phyloP scores from a whole-genome alignment of 2,888 invertebrate species.

The Diplazon laetatorius region DNA sequence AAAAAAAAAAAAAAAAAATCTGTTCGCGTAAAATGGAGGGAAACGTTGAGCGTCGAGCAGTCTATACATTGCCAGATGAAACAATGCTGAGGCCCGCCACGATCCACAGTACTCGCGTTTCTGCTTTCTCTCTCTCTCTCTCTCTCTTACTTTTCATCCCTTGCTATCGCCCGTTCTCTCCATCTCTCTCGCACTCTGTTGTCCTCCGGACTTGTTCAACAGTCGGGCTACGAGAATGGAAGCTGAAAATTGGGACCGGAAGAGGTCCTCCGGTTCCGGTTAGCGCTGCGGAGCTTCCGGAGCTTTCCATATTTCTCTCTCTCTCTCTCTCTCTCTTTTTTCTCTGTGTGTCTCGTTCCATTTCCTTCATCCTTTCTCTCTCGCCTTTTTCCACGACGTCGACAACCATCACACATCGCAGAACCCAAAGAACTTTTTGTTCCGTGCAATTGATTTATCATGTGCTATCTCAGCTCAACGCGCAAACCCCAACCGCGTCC shows the following conservation, averaged over 20 bases:
- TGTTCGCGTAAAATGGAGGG: slow-evolving; percentile 55
- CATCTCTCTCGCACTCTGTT: slow-evolving; percentile 8
- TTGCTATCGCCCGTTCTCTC: not conserved
- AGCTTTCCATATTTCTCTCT: slow-evolving; percentile 36
- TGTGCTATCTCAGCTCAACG: slow-evolving; percentile 26
- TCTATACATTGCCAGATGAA: slow-evolving; percentile 38
- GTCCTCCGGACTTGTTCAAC: slow-evolving; percentile 44
- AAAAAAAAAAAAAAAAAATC: slow-evolving; percentile 36
- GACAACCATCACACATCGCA: slow-evolving; percentile 25
- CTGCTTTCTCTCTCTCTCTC: slow-evolving; percentile 27
- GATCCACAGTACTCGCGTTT: slow-evolving; percentile 46
- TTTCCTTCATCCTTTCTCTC: slow-evolving; percentile 16
- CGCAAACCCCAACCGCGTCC: slow-evolving; percentile 24
- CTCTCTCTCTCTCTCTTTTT: slow-evolving; percentile 21
- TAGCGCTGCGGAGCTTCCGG: slow-evolving; percentile 49
- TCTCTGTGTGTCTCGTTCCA: too few species aligned
- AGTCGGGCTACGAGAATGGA: slow-evolving; percentile 47
- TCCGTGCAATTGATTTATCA: slow-evolving; percentile 52
- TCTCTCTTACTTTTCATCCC: not conserved
- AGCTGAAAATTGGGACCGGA: slow-evolving; percentile 60
- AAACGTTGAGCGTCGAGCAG: slow-evolving; percentile 40
- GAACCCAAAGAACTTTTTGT: slow-evolving; percentile 33
- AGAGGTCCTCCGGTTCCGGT: slow-evolving; percentile 57
- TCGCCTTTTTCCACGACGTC: not conserved
- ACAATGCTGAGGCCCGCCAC: slow-evolving; percentile 48